Evolutionary conservation across 2,113 vertebrate genomes (phyloP).

Genomic region (Terrapene triunguis): DNA sequence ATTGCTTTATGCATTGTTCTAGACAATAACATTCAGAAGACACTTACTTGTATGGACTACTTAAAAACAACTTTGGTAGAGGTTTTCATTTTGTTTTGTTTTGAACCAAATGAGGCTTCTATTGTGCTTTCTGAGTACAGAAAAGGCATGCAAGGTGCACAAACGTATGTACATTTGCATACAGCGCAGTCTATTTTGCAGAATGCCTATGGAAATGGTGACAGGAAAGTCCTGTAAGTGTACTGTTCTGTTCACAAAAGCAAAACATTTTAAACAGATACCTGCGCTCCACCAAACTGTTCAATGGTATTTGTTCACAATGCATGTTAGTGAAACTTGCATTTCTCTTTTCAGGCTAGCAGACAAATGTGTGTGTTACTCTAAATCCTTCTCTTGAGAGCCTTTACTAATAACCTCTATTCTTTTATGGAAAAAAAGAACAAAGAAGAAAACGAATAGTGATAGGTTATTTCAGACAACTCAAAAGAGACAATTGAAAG

Average conservation of each 20-base stretch:
- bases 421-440: background rate
- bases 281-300: too few relatives aligned
- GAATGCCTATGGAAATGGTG: too few relatives aligned
- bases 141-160: background rate
- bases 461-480: background rate
- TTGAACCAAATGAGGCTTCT: slow-evolving; percentile 47
- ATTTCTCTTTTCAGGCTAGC: background rate
- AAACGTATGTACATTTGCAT: background rate
- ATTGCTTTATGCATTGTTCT: background rate
- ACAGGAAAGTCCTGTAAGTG: too few relatives aligned
- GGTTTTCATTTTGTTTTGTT: background rate
- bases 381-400: background rate
- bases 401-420: background rate
- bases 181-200: background rate
- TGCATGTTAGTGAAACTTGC: too few relatives aligned
- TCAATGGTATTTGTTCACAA: too few relatives aligned
- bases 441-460: too few relatives aligned
- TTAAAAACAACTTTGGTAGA: background rate
- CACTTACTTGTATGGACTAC: rapidly evolving
- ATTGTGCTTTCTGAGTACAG: background rate
- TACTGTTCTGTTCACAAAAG: too few relatives aligned
- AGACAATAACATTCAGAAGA: background rate
- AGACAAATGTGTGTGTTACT: rapidly evolving
- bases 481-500: background rate
- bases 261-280: too few relatives aligned